Percentiles rank a stretch among this genome's conserved stretches.
Evolutionary conservation across 2,797 vertebrate species (phyloP).

Genomic region (Varecia variegata): DNA sequence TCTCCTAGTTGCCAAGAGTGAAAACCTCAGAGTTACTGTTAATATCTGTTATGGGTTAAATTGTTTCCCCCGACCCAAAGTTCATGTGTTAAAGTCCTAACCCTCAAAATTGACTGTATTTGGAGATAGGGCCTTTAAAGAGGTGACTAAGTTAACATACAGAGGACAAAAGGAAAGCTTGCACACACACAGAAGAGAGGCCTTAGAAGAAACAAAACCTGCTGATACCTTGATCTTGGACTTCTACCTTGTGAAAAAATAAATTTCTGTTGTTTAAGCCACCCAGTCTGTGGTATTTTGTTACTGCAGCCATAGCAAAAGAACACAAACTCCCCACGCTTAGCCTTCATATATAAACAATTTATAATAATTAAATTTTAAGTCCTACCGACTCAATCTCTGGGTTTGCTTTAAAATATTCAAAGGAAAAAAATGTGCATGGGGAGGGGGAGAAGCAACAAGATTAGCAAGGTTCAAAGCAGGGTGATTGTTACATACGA

Average conservation of each 20-base stretch:
- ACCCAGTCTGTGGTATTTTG: neutral
- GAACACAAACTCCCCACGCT: neutral
- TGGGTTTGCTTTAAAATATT: conserved; percentile 1
- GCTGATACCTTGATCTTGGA: neutral
- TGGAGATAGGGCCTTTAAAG: neutral
- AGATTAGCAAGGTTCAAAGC: neutral
- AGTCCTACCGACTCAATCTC: neutral
- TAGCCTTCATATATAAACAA: neutral
- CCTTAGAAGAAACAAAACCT: neutral
- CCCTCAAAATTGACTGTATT: neutral
- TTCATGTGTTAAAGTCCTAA: neutral
- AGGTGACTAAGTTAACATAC: neutral
- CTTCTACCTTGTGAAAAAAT: neutral
- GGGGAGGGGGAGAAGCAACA: neutral
- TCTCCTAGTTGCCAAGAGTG: neutral
- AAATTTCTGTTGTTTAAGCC: neutral
- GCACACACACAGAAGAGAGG: neutral
- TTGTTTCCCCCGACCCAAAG: neutral
- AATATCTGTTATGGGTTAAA: neutral
- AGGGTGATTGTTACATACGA: neutral
- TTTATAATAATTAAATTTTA: neutral
- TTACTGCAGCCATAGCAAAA: neutral
- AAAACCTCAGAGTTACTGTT: neutral
- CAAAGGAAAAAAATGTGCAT: neutral
- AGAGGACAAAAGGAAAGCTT: neutral